Conservation (phyloP, 1,140 invertebrate genomes). For the Drosophila repletoides region DNA sequence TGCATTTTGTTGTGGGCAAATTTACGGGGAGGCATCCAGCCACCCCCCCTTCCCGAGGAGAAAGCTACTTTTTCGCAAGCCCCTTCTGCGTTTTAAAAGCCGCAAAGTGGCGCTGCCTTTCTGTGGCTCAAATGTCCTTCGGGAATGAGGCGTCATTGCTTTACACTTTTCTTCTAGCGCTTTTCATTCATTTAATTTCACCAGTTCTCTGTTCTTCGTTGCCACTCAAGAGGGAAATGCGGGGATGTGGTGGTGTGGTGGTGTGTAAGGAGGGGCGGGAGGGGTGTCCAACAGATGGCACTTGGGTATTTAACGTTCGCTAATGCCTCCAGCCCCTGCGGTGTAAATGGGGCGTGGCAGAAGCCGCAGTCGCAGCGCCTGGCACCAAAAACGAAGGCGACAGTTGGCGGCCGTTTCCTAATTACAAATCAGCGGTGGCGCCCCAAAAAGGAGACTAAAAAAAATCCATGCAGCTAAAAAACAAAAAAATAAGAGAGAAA, state of each 20-base stretch:
- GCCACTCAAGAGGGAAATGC: constrained; percentile 21
- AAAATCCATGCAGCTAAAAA: constrained; percentile 34
- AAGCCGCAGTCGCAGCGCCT: constrained; percentile 20
- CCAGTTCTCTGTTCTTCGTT: constrained; percentile 15
- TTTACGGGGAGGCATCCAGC: constrained; percentile 3
- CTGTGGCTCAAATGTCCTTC: constrained; percentile 50
- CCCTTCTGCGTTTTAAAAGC: constrained; percentile 36
- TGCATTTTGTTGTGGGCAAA: constrained; percentile 26
- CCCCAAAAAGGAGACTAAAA: constrained; percentile 24
- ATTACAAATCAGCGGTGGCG: constrained; percentile 78
- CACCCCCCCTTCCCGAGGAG: not conserved
- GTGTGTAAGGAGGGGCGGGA: not conserved
- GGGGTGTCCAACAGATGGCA: constrained; percentile 51
- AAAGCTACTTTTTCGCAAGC: not conserved
- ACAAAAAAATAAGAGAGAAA: constrained; percentile 46
- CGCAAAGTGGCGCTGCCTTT: constrained; percentile 54
- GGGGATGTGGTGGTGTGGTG: not conserved
- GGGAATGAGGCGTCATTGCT: constrained; percentile 73
- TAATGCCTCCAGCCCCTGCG: constrained; percentile 68
- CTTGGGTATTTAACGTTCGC: constrained; percentile 79
- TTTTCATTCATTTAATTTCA: constrained; percentile 78
- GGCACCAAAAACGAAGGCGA: constrained; percentile 62
- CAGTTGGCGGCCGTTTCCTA: constrained; percentile 81
- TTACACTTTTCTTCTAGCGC: constrained; percentile 76
- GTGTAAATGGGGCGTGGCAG: constrained; percentile 70